Evolutionary conservation across 2,888 invertebrate species (phyloP).

Genomic region (Patella pellucida): DNA sequence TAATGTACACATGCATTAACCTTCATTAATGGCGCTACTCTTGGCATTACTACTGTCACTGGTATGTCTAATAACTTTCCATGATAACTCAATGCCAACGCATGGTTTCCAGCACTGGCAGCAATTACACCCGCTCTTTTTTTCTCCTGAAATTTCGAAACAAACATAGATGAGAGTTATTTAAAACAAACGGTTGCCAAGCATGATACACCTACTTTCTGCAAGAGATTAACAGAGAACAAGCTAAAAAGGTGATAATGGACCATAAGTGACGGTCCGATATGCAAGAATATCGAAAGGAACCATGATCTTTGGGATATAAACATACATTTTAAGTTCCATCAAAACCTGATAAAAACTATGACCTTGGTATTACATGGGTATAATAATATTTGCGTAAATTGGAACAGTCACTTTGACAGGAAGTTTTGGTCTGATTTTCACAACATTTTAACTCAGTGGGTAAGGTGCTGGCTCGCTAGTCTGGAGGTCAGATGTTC

Average conservation of each 20-base stretch:
- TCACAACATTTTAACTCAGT: no score
- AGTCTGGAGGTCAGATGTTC: no score
- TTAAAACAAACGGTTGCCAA: neutral
- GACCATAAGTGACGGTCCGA: neutral
- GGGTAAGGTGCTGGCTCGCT: no score
- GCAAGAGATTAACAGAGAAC: no score
- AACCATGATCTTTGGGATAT: no score
- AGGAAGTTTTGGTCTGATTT: neutral
- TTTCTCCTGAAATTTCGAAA: conserved; percentile 74
- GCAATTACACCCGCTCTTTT: conserved; percentile 87
- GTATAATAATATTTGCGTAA: neutral
- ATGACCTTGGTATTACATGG: no score
- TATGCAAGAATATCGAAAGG: neutral
- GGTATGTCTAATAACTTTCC: conserved; percentile 77
- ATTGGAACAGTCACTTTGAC: neutral
- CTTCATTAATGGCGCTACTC: conserved; percentile 95
- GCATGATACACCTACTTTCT: no score
- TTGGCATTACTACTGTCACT: conserved; percentile 92
- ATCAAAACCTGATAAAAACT: no score
- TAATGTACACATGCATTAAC: conserved; percentile 87
- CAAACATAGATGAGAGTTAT: neutral
- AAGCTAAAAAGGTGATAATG: no score
- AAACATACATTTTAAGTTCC: no score
- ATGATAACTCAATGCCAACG: conserved; percentile 86
- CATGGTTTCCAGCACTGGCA: conserved; percentile 95